Evolutionary conservation across 2,888 invertebrate genomes (phyloP).

Genomic region (Mythimna vitellina): DNA sequence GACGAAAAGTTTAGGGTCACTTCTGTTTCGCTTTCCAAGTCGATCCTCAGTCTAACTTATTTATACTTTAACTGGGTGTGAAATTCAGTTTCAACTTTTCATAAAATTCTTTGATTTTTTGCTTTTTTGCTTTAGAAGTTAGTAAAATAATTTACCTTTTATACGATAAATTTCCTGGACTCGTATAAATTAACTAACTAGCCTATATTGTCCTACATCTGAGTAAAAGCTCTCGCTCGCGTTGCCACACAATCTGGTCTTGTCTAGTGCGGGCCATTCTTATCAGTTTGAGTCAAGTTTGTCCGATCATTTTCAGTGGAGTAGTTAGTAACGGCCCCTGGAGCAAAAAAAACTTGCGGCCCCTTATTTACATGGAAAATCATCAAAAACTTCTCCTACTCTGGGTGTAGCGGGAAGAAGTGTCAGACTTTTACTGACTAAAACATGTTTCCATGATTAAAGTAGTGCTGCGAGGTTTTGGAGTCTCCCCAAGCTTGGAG

Average conservation of each 20-base stretch:
- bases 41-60: neutral
- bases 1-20: conserved; percentile 6
- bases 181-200: neutral
- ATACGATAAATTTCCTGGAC: neutral
- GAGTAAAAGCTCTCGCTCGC: neutral
- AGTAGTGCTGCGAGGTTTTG: no score
- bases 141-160: neutral
- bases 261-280: neutral
- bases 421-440: neutral
- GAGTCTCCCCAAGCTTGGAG: no score
- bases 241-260: neutral
- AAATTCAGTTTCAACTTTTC: neutral
- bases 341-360: no score
- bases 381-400: no score
- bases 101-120: neutral
- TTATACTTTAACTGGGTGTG: no score
- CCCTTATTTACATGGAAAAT: no score
- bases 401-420: no score
- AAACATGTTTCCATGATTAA: no score
- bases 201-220: neutral
- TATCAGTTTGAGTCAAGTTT: neutral
- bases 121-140: neutral
- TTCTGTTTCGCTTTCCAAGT: neutral
- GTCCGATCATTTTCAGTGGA: neutral
- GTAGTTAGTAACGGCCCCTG: no score